A percentile compares a stretch with the other conserved stretches of the same genome.
Evolutionary conservation across 2,888 invertebrate species (phyloP).

Genomic region (Polietes domitor): DNA sequence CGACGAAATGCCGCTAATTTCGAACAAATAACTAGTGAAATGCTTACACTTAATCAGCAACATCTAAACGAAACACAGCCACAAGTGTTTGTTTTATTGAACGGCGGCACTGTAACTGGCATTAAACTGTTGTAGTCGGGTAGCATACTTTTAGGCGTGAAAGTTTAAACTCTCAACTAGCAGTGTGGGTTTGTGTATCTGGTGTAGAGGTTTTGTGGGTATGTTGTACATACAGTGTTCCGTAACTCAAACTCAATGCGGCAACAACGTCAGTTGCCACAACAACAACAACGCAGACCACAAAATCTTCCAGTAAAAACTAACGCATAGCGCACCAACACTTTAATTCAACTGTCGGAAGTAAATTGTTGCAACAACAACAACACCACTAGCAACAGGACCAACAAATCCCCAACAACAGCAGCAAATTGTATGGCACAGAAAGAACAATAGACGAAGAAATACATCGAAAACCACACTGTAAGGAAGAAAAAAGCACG

Average conservation of each 20-base stretch:
- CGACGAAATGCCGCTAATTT: too few species aligned
- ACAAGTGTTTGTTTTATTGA: constrained; percentile 14
- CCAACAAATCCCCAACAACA: background rate
- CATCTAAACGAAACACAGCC: background rate
- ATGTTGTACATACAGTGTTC: constrained; percentile 9
- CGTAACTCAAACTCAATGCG: background rate
- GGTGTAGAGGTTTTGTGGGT: constrained; percentile 67
- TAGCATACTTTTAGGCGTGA: constrained; percentile 65
- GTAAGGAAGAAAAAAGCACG: constrained; percentile 38
- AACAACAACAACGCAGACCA: constrained; percentile 59
- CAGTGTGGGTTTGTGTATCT: constrained; percentile 46
- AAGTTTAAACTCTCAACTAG: constrained; percentile 42
- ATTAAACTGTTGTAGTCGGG: background rate
- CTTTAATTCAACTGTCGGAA: constrained; percentile 79
- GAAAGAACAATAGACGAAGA: constrained; percentile 16
- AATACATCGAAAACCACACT: constrained; percentile 15
- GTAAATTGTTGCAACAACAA: constrained; percentile 60
- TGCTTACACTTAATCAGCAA: background rate
- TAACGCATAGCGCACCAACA: constrained; percentile 66
- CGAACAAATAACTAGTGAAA: too few species aligned
- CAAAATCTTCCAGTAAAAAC: constrained; percentile 58
- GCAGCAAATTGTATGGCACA: constrained; percentile 27
- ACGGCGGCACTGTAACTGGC: constrained; percentile 12
- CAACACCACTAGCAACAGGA: constrained; percentile 41
- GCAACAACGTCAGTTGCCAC: constrained; percentile 47